phyloP scores from a whole-genome alignment of 1,140 invertebrate species.

The Delia radicum region DNA sequence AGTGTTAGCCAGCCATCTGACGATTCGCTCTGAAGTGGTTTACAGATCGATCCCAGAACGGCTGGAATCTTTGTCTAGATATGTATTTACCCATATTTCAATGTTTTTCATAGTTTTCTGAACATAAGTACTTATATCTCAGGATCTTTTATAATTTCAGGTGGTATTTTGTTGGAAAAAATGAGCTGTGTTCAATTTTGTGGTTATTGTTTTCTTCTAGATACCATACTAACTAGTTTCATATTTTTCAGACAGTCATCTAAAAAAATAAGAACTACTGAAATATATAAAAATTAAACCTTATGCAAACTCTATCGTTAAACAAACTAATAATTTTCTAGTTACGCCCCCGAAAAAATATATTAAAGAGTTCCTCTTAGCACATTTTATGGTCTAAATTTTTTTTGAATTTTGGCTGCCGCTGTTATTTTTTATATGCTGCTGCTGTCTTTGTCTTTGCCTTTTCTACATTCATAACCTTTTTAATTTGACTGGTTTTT shows the following conservation, averaged over 20 bases:
- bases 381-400: background rate
- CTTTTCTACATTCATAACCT: too few relatives aligned
- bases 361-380: background rate
- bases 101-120: too few relatives aligned
- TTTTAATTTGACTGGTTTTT: too few relatives aligned
- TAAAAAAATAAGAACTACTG: background rate
- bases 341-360: conserved; percentile 29
- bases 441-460: too few relatives aligned
- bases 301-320: conserved; percentile 22
- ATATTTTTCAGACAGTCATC: background rate
- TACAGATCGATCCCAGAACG: too few relatives aligned
- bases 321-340: conserved; percentile 34
- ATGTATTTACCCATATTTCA: too few relatives aligned
- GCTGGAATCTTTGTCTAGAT: too few relatives aligned
- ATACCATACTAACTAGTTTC: too few relatives aligned
- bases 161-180: background rate
- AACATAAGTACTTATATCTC: too few relatives aligned
- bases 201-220: background rate
- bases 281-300: background rate
- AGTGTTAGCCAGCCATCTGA: too few relatives aligned
- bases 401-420: background rate
- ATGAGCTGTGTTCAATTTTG: background rate
- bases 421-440: background rate
- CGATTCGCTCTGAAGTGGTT: too few relatives aligned
- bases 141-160: background rate